Evolutionary conservation across 1,140 invertebrate genomes (phyloP).

Genomic region (Bombus huntii): DNA sequence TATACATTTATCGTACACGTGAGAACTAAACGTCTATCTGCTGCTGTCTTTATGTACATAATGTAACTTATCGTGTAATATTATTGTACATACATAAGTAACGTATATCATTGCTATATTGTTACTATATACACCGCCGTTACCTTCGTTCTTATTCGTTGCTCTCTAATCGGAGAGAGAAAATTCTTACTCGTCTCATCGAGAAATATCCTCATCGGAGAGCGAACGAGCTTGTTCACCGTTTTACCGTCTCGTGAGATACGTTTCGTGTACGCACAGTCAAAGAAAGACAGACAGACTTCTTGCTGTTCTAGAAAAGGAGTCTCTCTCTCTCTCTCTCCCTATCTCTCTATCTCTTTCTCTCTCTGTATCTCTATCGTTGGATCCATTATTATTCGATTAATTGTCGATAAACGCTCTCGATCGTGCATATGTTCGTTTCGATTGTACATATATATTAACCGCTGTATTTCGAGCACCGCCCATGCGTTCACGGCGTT

Average conservation of each 20-base stretch:
- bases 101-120: conserved; percentile 54
- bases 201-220: neutral
- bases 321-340: neutral
- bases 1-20: conserved; percentile 11
- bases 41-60: conserved; percentile 55
- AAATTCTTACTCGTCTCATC: neutral
- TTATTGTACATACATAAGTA: conserved; percentile 9
- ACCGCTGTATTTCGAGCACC: neutral
- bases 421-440: neutral
- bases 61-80: conserved; percentile 30
- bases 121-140: conserved; percentile 51
- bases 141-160: conserved; percentile 38
- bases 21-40: conserved; percentile 49
- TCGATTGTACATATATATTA: conserved; percentile 9
- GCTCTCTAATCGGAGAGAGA: neutral
- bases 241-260: conserved; percentile 10
- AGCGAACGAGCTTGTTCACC: conserved; percentile 1
- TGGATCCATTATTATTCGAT: neutral
- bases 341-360: too few species aligned
- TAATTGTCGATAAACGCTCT: neutral
- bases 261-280: conserved; percentile 38
- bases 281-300: neutral
- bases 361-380: neutral
- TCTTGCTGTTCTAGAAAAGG: neutral
- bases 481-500: neutral